Base-by-base conservation (phyloP, 2,888 invertebrate species). In the Monochamus alternatus region DNA sequence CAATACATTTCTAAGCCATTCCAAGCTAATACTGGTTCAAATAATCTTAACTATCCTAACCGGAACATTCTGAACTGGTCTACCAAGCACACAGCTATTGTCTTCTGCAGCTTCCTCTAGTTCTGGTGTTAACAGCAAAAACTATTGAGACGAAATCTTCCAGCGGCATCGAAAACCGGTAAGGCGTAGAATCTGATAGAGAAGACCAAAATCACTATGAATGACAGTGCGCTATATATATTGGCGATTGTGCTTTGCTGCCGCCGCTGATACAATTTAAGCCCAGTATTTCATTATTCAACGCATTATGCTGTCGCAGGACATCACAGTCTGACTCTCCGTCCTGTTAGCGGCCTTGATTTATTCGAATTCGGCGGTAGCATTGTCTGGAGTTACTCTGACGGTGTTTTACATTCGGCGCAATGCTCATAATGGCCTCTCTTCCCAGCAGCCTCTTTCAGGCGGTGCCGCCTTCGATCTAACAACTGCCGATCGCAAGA, bases 241-340 rank as follows among this genome's bases (percentile, higher is more conserved):
- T 68, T 76, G 77, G 71, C 78, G 78, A 78, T 79, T 79, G 78
- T 80, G 73, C 70, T 73, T 80, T 78, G 81, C 82, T 78, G 76
- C 83, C 71, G 69, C 69, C 69, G 69, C 85, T 85, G 88, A 84
- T 87, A 87, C 88, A 87, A 88, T 88, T 87, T 87, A 87, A 87
- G 86, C 86, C 86, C 85, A 84, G 82, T 87, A 87, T 87, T 88
- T 87, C 88, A 88, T 88, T 88, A 88, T 88, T 86, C 87, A 86
- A 86, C 76, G 86, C 86, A 87, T 86, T 87, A 87, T 86, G 84
- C 86, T 87, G 87, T 87, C 87, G 80, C 80, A 77, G 81, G 82
- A 81, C 86, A 85, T 86, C 87, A 86, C 85, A 83, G 84, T 82
- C 84, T 85, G 85, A 83, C 83, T 81, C 82, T 82, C 82, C 85